These are phyloP conservation scores for Acronicta aceris DNA, from an alignment of 2,888 invertebrate genomes.

Conservation along the genomic window DNA sequence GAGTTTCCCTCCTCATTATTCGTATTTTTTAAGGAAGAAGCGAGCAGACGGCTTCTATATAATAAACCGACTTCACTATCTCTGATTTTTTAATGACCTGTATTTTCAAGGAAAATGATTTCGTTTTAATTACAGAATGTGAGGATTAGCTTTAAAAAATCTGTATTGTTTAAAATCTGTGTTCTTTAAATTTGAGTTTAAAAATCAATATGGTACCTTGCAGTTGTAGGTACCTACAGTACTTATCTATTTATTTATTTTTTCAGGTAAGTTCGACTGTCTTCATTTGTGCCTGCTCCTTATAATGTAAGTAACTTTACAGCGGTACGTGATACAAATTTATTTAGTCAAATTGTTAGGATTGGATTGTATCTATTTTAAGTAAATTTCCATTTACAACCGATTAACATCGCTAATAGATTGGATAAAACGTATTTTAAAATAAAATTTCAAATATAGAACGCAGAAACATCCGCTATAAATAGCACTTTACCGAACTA, in stretches of 20 bases:
- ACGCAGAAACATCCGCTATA: slow-evolving; percentile 9
- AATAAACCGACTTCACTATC: slow-evolving; percentile 28
- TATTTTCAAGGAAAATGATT: slow-evolving; percentile 5
- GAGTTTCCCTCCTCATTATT: slow-evolving; percentile 69
- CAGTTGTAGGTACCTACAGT: no score
- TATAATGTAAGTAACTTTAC: slow-evolving; percentile 26
- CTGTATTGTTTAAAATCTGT: no score
- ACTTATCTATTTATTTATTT: no score
- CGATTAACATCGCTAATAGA: not conserved
- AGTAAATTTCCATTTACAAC: no score
- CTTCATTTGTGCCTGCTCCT: not conserved
- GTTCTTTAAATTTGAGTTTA: no score
- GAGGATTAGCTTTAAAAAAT: no score
- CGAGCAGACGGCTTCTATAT: slow-evolving; percentile 9
- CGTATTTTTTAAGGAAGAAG: slow-evolving; percentile 50
- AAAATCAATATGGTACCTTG: no score
- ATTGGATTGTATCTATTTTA: no score
- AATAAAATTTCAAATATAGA: not conserved
- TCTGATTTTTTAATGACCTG: slow-evolving; percentile 37
- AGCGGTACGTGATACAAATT: no score
- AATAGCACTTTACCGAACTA: slow-evolving; percentile 14
- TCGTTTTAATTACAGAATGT: not conserved
- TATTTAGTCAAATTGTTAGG: no score
- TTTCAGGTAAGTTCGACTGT: slow-evolving; percentile 45
- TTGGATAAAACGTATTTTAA: not conserved